Evolutionary conservation across 23 tunicate genomes (phyloP).

Genomic region (Phallusia fumigata): DNA sequence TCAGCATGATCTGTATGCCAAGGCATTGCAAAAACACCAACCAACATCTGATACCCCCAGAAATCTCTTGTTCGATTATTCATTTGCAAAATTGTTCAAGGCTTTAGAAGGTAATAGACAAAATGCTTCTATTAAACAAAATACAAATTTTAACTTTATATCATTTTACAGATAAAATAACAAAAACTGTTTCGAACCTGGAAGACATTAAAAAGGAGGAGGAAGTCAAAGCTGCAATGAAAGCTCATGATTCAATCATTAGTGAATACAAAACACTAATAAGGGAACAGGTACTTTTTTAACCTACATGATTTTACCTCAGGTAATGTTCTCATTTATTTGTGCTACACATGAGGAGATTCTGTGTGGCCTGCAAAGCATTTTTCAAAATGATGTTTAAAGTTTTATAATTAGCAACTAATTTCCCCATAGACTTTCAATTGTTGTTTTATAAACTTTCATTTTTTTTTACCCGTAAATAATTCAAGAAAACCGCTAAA

Average conservation of each 20-base stretch:
- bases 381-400: no score
- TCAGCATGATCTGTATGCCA: constrained; percentile 78
- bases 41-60: constrained; percentile 54
- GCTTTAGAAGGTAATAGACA: constrained; percentile 53
- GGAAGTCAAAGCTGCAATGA: constrained; percentile 84
- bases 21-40: constrained; percentile 82
- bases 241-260: constrained; percentile 92
- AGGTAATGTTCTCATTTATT: no score
- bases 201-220: constrained; percentile 94
- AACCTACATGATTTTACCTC: no score
- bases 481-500: no score
- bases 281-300: constrained; percentile 55
- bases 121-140: background rate
- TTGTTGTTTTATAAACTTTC: no score
- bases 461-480: no score
- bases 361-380: no score
- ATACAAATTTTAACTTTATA: background rate
- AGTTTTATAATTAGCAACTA: no score
- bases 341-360: no score
- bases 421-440: no score
- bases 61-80: constrained; percentile 61
- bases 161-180: constrained; percentile 32
- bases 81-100: constrained; percentile 76
- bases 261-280: constrained; percentile 71
- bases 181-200: constrained; percentile 82